Base-by-base conservation (phyloP, 2,888 invertebrate genomes). In the Drosophila pseudotakahashii region DNA sequence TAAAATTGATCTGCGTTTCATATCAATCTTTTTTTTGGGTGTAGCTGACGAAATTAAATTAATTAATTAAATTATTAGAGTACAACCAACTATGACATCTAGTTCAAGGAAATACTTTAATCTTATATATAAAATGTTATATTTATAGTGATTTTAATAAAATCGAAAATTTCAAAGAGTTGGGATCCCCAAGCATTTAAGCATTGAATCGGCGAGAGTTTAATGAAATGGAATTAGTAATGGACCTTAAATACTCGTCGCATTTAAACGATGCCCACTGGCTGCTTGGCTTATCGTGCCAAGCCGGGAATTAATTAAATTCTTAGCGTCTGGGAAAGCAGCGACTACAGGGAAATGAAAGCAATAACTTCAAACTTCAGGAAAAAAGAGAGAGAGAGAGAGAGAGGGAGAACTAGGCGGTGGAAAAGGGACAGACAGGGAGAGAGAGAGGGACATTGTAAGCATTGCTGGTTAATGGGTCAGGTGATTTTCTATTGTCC, bases 401-500 rank as follows among this genome's bases (percentile, higher is more conserved):
- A 45, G 10, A 5, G 45, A 36, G 42, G 7, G 2, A 2, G 10
- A 2, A 9, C 9, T 6, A 7, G 14, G 9, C 11, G 11, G 41
- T 0, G 11, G 7, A 10, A 5, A 3, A 1, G 11, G 14, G 14
- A 13, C 11, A 16, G 34, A 2, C 16, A 26, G 26, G 6, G 26
- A 26, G 5, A 36, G 26, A 26, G 26, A 26, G 5, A 36, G 7
- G 48, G 30, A 64, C 48, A 60, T 72, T 66, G 80, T 86, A 68
- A 69, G 69, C 80, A 75, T 77, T 69, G 73, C 69, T 57, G 72
- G 77, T 79, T 88, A 83, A 88, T 83, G 88, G 82, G 57, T 79
- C 85, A 88, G 82, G 82, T 88, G 88, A 83, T 85, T 81, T 83
- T 85, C 82, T 88, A 85, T 81, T 85, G 82, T 88, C 57, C 62